These are phyloP conservation scores for Steinernema feltiae DNA, from an alignment of 1,140 invertebrate species.

Conservation along the genomic window DNA sequence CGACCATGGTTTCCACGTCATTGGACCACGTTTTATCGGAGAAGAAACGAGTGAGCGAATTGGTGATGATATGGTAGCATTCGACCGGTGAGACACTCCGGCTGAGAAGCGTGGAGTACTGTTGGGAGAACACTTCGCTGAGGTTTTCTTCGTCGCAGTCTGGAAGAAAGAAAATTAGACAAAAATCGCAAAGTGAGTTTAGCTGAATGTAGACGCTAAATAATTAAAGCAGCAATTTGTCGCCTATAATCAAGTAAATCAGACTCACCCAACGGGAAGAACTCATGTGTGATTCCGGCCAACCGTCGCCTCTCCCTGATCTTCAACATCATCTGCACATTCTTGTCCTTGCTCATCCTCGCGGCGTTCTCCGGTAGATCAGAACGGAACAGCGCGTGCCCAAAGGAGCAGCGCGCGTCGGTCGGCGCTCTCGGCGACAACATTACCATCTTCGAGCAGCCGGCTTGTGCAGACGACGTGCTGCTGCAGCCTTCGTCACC, in stretches of 20 bases:
- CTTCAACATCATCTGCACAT: neutral
- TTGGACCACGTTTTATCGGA: neutral
- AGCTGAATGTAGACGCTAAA: neutral
- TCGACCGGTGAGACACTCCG: neutral
- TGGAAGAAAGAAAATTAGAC: neutral
- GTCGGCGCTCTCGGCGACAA: too few relatives aligned
- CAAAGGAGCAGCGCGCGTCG: too few relatives aligned
- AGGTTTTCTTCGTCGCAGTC: neutral
- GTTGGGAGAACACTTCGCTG: neutral
- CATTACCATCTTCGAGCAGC: too few relatives aligned
- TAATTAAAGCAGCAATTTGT: neutral
- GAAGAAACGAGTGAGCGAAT: neutral
- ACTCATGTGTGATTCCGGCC: neutral
- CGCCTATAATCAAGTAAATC: neutral
- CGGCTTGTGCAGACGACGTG: too few relatives aligned
- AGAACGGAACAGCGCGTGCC: too few relatives aligned
- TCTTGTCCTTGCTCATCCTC: constrained; percentile 15
- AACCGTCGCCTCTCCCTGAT: neutral
- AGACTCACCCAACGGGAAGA: neutral
- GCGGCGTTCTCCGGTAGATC: too few relatives aligned
- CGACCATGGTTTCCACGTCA: neutral
- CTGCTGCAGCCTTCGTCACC: too few relatives aligned
- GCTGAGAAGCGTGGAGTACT: neutral
- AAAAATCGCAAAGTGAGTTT: neutral
- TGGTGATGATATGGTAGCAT: constrained; percentile 1